A percentile compares a stretch with the other conserved stretches of the same genome.
phyloP scores from a whole-genome alignment of 2,113 vertebrate species.

The Mastomys natalensis region DNA sequence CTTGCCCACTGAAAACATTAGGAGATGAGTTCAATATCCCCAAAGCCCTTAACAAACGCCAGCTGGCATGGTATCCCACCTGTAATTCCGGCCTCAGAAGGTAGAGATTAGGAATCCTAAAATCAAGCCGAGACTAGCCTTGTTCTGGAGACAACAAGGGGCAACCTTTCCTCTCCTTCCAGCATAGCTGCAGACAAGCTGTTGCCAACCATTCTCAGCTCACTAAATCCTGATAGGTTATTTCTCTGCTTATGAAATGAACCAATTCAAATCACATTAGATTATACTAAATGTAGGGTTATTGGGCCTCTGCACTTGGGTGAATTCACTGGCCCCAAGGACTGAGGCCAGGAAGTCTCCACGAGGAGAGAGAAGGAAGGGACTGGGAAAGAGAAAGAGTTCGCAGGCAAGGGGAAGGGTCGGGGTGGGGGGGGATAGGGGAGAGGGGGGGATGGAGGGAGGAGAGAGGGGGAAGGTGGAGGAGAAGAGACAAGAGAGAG shows the following conservation, averaged over 20 bases:
- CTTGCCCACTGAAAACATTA: background rate
- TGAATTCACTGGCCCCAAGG: too few species aligned
- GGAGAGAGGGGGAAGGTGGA: too few species aligned
- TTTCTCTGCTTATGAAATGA: too few species aligned
- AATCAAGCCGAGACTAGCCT: background rate
- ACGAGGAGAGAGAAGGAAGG: too few species aligned
- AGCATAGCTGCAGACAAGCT: background rate
- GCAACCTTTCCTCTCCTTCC: background rate
- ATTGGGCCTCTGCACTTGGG: too few species aligned
- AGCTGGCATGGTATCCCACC: background rate
- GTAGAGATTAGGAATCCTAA: background rate
- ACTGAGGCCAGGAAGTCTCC: too few species aligned
- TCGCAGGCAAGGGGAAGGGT: too few species aligned
- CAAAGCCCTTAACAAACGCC: background rate
- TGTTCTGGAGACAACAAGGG: background rate
- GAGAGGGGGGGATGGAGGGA: too few species aligned
- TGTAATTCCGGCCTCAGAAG: background rate
- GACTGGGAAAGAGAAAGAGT: too few species aligned
- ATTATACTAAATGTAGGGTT: too few species aligned
- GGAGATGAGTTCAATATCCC: background rate
- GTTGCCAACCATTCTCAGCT: background rate
- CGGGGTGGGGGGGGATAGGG: rapidly evolving
- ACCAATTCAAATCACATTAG: too few species aligned
- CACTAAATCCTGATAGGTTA: background rate
- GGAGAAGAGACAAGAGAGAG: too few species aligned